Evolutionary conservation across 2,888 invertebrate genomes (phyloP).

Genomic region (Metellina segmentata): DNA sequence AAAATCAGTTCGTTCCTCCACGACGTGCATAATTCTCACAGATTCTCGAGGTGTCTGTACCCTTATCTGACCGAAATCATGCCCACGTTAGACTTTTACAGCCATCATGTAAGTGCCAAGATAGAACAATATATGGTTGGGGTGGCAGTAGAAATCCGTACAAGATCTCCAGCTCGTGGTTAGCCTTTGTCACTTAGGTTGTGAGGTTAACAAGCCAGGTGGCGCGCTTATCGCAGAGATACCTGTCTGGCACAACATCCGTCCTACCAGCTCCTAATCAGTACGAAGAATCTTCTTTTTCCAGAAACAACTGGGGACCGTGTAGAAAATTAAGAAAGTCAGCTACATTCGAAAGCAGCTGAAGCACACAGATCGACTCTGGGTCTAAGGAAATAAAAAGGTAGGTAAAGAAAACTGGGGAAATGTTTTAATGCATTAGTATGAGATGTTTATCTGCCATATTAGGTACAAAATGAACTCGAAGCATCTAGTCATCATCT

Average conservation of each 20-base stretch:
- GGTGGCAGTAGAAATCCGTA: background rate
- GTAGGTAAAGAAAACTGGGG: background rate
- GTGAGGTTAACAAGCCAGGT: constrained; percentile 76
- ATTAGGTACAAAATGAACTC: no score
- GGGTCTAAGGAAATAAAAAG: background rate
- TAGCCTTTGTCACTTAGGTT: constrained; percentile 75
- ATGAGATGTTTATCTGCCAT: no score
- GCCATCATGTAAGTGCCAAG: constrained; percentile 65
- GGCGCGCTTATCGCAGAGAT: constrained; percentile 71
- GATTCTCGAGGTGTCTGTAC: background rate
- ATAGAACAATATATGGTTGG: constrained; percentile 64
- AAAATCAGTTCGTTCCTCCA: constrained; percentile 7
- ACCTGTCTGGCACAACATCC: constrained; percentile 65
- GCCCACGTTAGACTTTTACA: constrained; percentile 57
- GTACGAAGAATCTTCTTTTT: constrained; percentile 20
- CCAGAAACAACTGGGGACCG: background rate
- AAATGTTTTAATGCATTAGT: no score
- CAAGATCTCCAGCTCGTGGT: constrained; percentile 62
- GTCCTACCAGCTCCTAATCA: constrained; percentile 46
- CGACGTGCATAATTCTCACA: constrained; percentile 14
- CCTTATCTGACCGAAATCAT: constrained; percentile 50
- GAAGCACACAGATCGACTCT: no score
- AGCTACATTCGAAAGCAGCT: no score
- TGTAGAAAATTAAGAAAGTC: constrained; percentile 9
- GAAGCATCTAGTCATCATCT: no score